phyloP scores from a whole-genome alignment of 2,888 invertebrate species.

The Lobophora halterata region DNA sequence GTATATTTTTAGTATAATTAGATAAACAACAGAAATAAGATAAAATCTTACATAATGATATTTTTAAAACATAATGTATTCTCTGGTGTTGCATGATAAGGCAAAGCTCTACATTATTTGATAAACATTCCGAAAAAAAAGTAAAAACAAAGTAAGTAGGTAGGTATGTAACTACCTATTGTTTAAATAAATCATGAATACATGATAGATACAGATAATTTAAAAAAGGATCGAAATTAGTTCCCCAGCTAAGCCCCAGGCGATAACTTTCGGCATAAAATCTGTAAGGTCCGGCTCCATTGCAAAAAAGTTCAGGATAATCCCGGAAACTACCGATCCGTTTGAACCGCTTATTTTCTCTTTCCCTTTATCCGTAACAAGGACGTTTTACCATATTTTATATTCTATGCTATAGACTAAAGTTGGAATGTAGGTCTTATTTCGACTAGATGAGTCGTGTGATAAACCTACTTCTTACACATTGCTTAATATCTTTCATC shows the following conservation, averaged over 20 bases:
- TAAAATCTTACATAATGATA: too few species aligned
- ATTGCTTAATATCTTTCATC: conserved; percentile 41
- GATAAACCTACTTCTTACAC: conserved; percentile 30
- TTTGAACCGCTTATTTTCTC: conserved; percentile 25
- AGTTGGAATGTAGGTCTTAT: conserved; percentile 25
- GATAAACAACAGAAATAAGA: too few species aligned
- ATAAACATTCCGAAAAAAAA: too few species aligned
- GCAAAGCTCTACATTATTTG: too few species aligned
- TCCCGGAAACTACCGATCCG: conserved; percentile 28
- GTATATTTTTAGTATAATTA: too few species aligned
- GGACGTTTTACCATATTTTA: conserved; percentile 26
- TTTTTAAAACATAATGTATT: too few species aligned
- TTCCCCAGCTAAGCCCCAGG: conserved; percentile 27
- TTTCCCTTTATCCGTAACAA: conserved; percentile 23
- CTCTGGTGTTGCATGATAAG: too few species aligned
- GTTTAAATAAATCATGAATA: too few species aligned
- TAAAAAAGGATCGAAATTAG: conserved; percentile 30
- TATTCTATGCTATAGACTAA: conserved; percentile 17
- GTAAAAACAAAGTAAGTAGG: too few species aligned
- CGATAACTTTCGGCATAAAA: conserved; percentile 28
- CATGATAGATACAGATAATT: conserved; percentile 24
- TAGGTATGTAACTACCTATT: too few species aligned
- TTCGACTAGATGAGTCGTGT: conserved; percentile 18
- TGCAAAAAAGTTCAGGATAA: conserved; percentile 28
- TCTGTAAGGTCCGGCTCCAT: conserved; percentile 19